phyloP scores from a whole-genome alignment of 2,888 invertebrate species.

The Drosophila mimetica region DNA sequence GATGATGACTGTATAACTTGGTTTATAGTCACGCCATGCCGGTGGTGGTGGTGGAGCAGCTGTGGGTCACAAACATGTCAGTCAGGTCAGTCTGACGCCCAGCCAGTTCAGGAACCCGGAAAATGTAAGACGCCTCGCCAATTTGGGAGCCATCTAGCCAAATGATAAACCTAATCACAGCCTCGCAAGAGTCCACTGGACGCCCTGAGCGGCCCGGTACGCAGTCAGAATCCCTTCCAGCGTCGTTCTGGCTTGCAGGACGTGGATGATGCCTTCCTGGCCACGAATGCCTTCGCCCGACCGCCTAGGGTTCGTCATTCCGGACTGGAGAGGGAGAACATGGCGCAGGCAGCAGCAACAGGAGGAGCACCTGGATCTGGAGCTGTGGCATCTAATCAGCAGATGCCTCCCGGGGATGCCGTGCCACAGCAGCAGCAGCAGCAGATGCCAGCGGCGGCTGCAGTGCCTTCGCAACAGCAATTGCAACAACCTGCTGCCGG shows the following conservation, averaged over 20 bases:
- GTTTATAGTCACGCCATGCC: conserved; percentile 57
- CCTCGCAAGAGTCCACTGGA: conserved; percentile 80
- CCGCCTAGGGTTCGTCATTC: conserved; percentile 60
- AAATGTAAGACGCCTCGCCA: conserved; percentile 63
- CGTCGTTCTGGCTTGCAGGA: conserved; percentile 82
- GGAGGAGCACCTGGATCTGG: neutral
- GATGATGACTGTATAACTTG: conserved; percentile 20
- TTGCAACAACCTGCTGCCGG: conserved; percentile 58
- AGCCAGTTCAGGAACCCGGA: conserved; percentile 71
- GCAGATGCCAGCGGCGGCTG: conserved; percentile 27
- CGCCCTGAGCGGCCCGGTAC: conserved; percentile 70
- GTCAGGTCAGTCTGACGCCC: conserved; percentile 80
- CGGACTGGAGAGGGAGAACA: conserved; percentile 45
- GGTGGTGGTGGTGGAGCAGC: conserved; percentile 5
- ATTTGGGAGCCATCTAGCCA: too few species aligned
- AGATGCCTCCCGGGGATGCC: conserved; percentile 7
- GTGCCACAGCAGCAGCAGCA: conserved; percentile 32
- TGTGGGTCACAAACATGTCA: conserved; percentile 65
- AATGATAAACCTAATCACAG: conserved; percentile 39
- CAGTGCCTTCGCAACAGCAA: conserved; percentile 45
- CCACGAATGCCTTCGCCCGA: conserved; percentile 73
- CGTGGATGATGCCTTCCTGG: conserved; percentile 78
- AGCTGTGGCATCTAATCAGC: conserved; percentile 32
- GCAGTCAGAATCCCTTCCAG: conserved; percentile 63
- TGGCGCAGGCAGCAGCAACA: conserved; percentile 16